Evolutionary conservation across 2,113 vertebrate genomes (phyloP).

Genomic region (Pomatorhinus ruficollis): DNA sequence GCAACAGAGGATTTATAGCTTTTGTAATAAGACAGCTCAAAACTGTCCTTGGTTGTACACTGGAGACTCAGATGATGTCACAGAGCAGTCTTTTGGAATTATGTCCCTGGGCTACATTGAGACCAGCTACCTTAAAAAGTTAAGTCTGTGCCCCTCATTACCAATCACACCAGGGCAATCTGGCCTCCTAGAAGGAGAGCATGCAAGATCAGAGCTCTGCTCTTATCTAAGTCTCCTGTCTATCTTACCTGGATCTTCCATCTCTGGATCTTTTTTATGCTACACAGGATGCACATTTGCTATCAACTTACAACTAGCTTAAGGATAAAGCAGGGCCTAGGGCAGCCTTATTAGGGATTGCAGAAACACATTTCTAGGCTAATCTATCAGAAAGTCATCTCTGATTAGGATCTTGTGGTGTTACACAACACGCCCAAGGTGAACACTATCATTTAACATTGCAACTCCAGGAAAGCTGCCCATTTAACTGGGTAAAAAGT

Average conservation of each 20-base stretch:
- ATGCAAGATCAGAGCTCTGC: neutral
- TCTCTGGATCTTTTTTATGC: conserved; percentile 8
- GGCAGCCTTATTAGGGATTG: neutral
- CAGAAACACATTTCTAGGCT: neutral
- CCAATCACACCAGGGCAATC: neutral
- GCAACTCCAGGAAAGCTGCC: neutral
- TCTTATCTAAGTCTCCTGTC: neutral
- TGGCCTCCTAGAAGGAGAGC: neutral
- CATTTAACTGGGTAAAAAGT: neutral
- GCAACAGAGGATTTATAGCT: neutral
- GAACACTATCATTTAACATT: neutral
- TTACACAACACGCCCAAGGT: neutral
- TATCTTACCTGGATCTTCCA: neutral
- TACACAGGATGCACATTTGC: neutral
- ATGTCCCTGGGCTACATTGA: neutral
- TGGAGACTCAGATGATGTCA: neutral
- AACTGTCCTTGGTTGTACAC: neutral
- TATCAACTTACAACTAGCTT: neutral
- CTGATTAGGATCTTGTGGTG: neutral
- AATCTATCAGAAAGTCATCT: neutral
- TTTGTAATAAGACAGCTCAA: neutral
- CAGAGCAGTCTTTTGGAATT: neutral
- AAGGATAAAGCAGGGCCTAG: neutral
- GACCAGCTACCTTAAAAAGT: neutral
- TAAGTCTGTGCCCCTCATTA: conserved; percentile 25